A percentile compares a stretch with the other conserved stretches of the same genome.
Evolutionary conservation across 1,140 invertebrate species (phyloP).

Genomic region (Anthonomus grandis): DNA sequence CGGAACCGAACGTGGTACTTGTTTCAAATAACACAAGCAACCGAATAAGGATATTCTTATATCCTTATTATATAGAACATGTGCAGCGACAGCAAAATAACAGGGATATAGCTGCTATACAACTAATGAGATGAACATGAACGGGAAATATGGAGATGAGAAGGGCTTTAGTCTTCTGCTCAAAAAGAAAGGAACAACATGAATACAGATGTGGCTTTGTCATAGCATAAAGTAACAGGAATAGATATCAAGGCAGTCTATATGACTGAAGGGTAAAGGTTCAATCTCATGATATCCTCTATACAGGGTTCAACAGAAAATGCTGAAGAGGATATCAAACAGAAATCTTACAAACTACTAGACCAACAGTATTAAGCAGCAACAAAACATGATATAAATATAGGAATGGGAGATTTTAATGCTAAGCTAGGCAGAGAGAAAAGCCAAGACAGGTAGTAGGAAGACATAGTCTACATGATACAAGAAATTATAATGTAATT

Average conservation of each 20-base stretch:
- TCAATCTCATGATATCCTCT: neutral
- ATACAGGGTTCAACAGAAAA: neutral
- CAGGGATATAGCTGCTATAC: neutral
- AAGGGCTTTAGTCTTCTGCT: neutral
- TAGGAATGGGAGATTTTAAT: constrained; percentile 7
- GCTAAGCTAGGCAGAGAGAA: neutral
- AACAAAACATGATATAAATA: too few relatives aligned
- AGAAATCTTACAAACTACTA: neutral
- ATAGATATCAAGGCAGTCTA: neutral
- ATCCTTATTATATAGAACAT: neutral
- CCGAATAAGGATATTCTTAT: neutral
- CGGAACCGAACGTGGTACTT: neutral
- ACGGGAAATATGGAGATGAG: constrained; percentile 2
- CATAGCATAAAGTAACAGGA: neutral
- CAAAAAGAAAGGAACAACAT: neutral
- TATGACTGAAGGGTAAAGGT: neutral
- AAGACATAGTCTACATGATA: constrained; percentile 1
- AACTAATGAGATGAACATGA: neutral
- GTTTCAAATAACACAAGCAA: neutral
- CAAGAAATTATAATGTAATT: constrained; percentile 3
- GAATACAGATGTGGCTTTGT: neutral
- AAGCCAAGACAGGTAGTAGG: neutral
- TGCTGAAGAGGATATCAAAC: neutral
- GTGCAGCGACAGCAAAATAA: neutral
- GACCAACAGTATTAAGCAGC: constrained; percentile 3